Percentiles rank a stretch among this genome's conserved stretches.
Conservation (phyloP, 35 echinoderm and acorn worm species). For the Ophiothrix spiculata region DNA sequence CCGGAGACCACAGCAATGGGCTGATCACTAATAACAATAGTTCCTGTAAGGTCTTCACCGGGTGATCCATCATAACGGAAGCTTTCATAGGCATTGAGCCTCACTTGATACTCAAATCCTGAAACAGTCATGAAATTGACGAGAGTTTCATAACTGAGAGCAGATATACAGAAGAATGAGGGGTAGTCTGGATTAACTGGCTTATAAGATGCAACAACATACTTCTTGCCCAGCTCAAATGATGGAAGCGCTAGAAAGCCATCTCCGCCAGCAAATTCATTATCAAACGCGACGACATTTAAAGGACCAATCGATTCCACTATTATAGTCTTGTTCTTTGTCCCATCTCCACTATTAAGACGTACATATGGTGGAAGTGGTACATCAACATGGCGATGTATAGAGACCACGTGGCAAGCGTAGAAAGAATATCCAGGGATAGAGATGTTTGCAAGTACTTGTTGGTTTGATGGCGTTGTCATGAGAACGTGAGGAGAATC, state of each 20-base stretch:
- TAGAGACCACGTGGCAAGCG: neutral
- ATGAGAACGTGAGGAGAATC: neutral
- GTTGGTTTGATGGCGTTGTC: neutral
- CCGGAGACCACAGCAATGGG: neutral
- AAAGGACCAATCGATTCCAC: neutral
- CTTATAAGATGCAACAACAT: neutral
- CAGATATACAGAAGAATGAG: neutral
- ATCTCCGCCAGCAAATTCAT: neutral
- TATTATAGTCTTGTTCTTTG: neutral
- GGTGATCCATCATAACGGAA: neutral
- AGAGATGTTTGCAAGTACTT: neutral
- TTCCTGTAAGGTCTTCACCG: neutral
- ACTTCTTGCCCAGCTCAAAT: neutral
- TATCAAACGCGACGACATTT: neutral
- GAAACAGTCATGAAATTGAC: neutral
- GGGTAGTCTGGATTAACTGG: neutral
- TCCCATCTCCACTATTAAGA: neutral
- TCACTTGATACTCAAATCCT: neutral
- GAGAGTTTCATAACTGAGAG: neutral
- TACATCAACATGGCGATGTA: neutral
- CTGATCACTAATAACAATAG: neutral
- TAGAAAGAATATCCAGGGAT: neutral
- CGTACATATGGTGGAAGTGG: neutral
- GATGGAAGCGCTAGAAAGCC: neutral
- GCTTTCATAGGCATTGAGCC: neutral